These are phyloP conservation scores for Heliconius himera DNA, from an alignment of 1,140 invertebrate species.

Conservation along the genomic window DNA sequence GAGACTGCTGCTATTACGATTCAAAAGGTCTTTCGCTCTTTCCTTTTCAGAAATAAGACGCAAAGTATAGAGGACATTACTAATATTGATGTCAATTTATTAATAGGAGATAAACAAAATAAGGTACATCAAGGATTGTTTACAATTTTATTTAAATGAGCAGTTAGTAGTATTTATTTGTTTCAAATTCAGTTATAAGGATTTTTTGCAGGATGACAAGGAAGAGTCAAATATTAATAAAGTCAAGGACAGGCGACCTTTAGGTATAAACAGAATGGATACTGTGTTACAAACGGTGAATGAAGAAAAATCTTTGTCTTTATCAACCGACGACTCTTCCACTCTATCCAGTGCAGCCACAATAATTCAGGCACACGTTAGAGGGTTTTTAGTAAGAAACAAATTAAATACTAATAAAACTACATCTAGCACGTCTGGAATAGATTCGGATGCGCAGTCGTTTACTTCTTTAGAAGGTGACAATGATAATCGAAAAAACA, in stretches of 20 bases:
- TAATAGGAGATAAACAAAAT: conserved; percentile 53
- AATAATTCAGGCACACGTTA: conserved; percentile 72
- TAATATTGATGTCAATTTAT: conserved; percentile 58
- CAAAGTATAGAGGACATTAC: conserved; percentile 65
- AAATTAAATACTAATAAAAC: conserved; percentile 65
- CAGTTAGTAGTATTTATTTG: conserved; percentile 1
- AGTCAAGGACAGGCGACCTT: conserved; percentile 58
- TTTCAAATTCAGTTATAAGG: background rate
- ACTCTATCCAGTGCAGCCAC: conserved; percentile 74
- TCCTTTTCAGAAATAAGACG: conserved; percentile 72
- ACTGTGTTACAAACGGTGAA: conserved; percentile 76
- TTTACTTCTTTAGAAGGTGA: conserved; percentile 57
- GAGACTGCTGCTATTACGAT: conserved; percentile 76
- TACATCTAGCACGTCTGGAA: conserved; percentile 55
- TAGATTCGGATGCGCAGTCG: conserved; percentile 59
- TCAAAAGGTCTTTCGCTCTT: conserved; percentile 75
- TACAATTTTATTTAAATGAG: background rate
- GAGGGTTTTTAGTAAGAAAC: conserved; percentile 72
- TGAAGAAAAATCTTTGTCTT: conserved; percentile 75
- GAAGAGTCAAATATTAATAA: conserved; percentile 44
- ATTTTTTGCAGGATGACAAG: conserved; percentile 45
- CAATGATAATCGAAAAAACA: conserved; percentile 57
- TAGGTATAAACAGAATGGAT: conserved; percentile 71
- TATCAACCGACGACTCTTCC: conserved; percentile 76
- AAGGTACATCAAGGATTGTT: conserved; percentile 47